These are phyloP conservation scores for Calameuta filiformis DNA, from an alignment of 2,888 invertebrate species.

Conservation along the genomic window DNA sequence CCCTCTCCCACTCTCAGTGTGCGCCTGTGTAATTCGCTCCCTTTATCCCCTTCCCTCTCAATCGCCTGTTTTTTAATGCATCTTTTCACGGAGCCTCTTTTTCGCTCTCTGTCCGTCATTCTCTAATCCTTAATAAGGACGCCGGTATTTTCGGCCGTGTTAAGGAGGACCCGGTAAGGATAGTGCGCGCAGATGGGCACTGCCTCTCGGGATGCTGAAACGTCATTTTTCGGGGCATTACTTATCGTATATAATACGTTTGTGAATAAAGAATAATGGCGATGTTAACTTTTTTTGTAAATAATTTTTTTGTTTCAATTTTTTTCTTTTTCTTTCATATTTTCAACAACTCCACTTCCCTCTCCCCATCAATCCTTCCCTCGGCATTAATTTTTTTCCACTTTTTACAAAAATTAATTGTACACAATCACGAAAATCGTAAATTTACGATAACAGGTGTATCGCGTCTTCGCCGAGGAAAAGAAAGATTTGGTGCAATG, in stretches of 20 bases:
- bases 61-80: constrained; percentile 20
- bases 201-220: constrained; percentile 60
- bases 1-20: constrained; percentile 30
- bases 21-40: constrained; percentile 3
- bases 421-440: too few relatives aligned
- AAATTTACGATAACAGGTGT: too few relatives aligned
- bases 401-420: too few relatives aligned
- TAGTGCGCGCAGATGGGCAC: constrained; percentile 6
- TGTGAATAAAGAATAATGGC: too few relatives aligned
- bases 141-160: constrained; percentile 17
- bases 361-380: too few relatives aligned
- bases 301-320: too few relatives aligned
- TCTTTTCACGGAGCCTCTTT: constrained; percentile 29
- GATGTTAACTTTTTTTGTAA: too few relatives aligned
- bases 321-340: too few relatives aligned
- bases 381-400: too few relatives aligned
- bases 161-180: constrained; percentile 15
- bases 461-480: too few relatives aligned
- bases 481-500: too few relatives aligned
- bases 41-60: constrained; percentile 29
- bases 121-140: constrained; percentile 39
- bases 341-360: too few relatives aligned
- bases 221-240: constrained; percentile 41
- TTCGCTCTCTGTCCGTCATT: constrained; percentile 29
- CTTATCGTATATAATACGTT: not conserved